Evolutionary conservation across 2,113 vertebrate species (phyloP).

Genomic region (cat (Felis catus)): F.catus_Fca126_mat1.0 CM031421.1:77340001-77340500

Average conservation of each 20-base stretch:
- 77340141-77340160: slow-evolving; percentile 1
- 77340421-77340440: background rate
- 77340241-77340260: slow-evolving; percentile 36
- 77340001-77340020: slow-evolving; percentile 46
- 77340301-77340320: background rate
- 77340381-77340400: background rate
- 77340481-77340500: slow-evolving; percentile 22
- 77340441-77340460: background rate
- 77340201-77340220: background rate
- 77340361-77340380: background rate
- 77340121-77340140: slow-evolving; percentile 55
- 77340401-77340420: background rate
- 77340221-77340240: background rate
- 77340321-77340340: background rate
- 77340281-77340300: background rate
- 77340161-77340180: slow-evolving; percentile 10
- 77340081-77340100: background rate
- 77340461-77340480: background rate
- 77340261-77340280: background rate
- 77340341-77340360: background rate
- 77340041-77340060: background rate
- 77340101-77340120: slow-evolving; percentile 48
- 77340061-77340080: slow-evolving; percentile 51
- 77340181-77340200: background rate
- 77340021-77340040: slow-evolving; percentile 40